These are phyloP conservation scores for Watsonalla cultraria DNA, from an alignment of 2,888 invertebrate genomes.

Conservation along the genomic window DNA sequence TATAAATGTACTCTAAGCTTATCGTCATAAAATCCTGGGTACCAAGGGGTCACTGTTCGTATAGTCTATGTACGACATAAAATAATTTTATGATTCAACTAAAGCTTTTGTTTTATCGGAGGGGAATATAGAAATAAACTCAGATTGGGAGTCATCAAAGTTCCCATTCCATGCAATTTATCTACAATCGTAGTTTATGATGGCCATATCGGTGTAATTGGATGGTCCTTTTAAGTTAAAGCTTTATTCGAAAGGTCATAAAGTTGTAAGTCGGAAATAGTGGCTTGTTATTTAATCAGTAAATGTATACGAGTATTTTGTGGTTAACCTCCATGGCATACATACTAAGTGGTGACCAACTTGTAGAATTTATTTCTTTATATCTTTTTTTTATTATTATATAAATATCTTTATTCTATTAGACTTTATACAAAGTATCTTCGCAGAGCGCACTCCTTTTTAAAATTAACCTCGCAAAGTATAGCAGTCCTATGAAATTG, in stretches of 20 bases:
- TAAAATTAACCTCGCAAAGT: too few species aligned
- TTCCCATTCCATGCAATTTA: conserved; percentile 8
- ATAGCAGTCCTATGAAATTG: too few species aligned
- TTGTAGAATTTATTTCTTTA: too few species aligned
- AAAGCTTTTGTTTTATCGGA: conserved; percentile 25
- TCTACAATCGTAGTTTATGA: conserved; percentile 16
- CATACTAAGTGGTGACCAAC: too few species aligned
- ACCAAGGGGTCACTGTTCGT: conserved; percentile 34
- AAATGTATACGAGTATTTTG: neutral
- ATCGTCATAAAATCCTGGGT: conserved; percentile 27
- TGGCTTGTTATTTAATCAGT: too few species aligned
- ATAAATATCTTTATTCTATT: too few species aligned
- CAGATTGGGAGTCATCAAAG: conserved; percentile 22
- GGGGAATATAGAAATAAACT: conserved; percentile 22
- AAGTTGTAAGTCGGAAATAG: too few species aligned
- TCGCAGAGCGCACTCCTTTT: too few species aligned
- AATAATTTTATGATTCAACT: conserved; percentile 33
- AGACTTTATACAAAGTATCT: too few species aligned
- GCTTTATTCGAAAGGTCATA: neutral
- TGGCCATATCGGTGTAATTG: conserved; percentile 2
- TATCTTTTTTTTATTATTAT: too few species aligned
- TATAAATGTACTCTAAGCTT: conserved; percentile 12
- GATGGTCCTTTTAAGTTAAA: neutral
- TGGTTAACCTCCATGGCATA: too few species aligned
- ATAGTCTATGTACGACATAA: conserved; percentile 31